phyloP scores from a whole-genome alignment of 2,113 vertebrate genomes.

The Pygoscelis antarcticus region DNA sequence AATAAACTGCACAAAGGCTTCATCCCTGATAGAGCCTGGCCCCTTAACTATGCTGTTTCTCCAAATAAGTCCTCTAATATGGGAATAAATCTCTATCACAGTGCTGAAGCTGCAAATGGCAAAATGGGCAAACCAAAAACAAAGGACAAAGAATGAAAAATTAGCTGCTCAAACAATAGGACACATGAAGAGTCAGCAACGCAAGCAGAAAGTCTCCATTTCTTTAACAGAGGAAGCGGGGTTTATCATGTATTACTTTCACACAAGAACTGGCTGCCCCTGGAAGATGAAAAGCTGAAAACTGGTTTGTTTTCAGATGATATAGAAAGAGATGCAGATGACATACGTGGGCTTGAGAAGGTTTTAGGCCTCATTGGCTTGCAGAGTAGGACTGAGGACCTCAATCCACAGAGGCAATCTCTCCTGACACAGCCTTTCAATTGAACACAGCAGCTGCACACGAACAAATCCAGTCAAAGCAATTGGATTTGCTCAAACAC shows the following conservation, averaged over 20 bases:
- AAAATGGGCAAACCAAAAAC: neutral
- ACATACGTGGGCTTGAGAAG: neutral
- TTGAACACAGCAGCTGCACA: neutral
- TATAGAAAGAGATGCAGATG: neutral
- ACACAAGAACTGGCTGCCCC: neutral
- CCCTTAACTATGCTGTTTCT: neutral
- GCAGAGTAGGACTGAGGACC: neutral
- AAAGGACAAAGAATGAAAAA: neutral
- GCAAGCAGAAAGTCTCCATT: neutral
- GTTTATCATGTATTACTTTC: neutral
- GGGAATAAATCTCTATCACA: neutral
- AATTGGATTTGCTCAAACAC: neutral
- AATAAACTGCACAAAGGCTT: neutral
- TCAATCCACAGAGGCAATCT: neutral
- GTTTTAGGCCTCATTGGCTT: neutral
- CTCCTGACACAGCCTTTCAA: conserved; percentile 18
- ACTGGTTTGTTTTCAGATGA: neutral
- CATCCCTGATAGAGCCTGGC: neutral
- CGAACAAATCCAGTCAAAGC: neutral
- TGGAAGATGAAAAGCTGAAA: neutral
- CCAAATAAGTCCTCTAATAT: neutral
- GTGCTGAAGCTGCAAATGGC: neutral
- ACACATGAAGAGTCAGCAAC: neutral
- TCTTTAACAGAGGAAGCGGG: neutral
- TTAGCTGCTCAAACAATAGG: neutral